phyloP scores from a whole-genome alignment of 2,888 invertebrate species.

The Dichetophora obliterata region DNA sequence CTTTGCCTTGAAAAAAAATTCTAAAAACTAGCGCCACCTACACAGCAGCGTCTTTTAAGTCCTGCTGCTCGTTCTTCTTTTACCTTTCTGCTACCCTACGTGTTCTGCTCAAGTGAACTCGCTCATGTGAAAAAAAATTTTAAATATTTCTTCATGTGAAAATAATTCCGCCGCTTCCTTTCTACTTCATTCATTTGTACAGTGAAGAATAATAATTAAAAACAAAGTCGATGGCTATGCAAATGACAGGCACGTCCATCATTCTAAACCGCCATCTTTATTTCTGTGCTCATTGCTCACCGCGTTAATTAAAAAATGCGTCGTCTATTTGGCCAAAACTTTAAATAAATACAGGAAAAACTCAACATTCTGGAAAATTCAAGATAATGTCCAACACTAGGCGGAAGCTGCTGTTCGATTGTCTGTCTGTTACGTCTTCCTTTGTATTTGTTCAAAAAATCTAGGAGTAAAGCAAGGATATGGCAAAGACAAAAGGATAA shows the following conservation, averaged over 20 bases:
- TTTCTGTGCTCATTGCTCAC: background rate
- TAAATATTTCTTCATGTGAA: constrained; percentile 59
- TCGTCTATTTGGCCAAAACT: constrained; percentile 39
- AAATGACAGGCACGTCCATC: constrained; percentile 65
- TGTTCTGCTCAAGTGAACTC: constrained; percentile 53
- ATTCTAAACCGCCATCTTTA: constrained; percentile 53
- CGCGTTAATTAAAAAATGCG: constrained; percentile 61
- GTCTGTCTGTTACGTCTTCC: too few relatives aligned
- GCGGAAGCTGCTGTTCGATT: constrained; percentile 24
- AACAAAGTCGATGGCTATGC: constrained; percentile 64
- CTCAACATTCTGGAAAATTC: constrained; percentile 50
- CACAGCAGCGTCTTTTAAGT: constrained; percentile 32
- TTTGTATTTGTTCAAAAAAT: constrained; percentile 13
- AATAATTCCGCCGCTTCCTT: constrained; percentile 50
- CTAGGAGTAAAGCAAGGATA: background rate
- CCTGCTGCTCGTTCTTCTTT: constrained; percentile 35
- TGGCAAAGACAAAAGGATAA: constrained; percentile 53
- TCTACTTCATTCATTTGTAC: constrained; percentile 5
- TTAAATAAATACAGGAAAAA: constrained; percentile 49
- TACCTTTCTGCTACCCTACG: background rate
- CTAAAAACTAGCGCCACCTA: constrained; percentile 24
- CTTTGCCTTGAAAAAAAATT: too few relatives aligned
- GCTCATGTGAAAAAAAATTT: background rate
- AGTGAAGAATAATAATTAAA: constrained; percentile 61
- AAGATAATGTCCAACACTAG: constrained; percentile 53